These are phyloP conservation scores for Cenopis cana DNA, from an alignment of 2,888 invertebrate genomes.

Conservation along the genomic window DNA sequence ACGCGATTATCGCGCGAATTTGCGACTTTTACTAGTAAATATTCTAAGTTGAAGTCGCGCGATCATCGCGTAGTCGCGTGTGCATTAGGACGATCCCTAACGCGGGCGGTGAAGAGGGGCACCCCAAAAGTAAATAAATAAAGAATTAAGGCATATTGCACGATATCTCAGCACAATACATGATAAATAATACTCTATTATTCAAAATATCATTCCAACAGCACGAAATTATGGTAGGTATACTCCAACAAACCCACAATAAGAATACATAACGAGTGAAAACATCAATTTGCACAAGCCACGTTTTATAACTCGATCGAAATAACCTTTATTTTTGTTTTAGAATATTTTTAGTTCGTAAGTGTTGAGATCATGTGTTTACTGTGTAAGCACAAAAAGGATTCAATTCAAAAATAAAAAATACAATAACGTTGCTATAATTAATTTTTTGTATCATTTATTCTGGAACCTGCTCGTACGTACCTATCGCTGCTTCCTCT, in stretches of 20 bases:
- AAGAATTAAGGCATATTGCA: conserved; percentile 74
- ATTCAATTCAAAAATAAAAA: conserved; percentile 87
- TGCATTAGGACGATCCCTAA: too few species aligned
- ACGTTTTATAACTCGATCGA: conserved; percentile 71
- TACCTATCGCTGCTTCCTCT: not conserved
- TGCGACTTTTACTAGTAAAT: too few species aligned
- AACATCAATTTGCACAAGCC: conserved; percentile 79
- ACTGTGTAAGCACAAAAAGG: conserved; percentile 89
- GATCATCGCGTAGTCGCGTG: too few species aligned
- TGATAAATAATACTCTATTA: conserved; percentile 69
- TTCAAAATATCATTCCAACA: conserved; percentile 64
- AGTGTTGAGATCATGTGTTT: conserved; percentile 89
- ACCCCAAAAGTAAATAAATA: conserved; percentile 66
- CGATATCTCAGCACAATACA: conserved; percentile 81
- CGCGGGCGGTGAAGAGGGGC: conserved; percentile 74
- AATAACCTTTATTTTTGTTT: conserved; percentile 80
- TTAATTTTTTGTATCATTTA: conserved; percentile 74
- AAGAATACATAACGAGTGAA: conserved; percentile 64
- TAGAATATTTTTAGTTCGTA: conserved; percentile 88
- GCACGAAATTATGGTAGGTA: conserved; percentile 59
- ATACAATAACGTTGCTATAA: conserved; percentile 90
- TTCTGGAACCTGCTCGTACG: conserved; percentile 44
- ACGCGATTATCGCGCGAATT: too few species aligned
- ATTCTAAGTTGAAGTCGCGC: too few species aligned
- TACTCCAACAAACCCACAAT: conserved; percentile 71